Conservation (phyloP, 2,888 invertebrate species). For the Sphaerophoria taeniata region DNA sequence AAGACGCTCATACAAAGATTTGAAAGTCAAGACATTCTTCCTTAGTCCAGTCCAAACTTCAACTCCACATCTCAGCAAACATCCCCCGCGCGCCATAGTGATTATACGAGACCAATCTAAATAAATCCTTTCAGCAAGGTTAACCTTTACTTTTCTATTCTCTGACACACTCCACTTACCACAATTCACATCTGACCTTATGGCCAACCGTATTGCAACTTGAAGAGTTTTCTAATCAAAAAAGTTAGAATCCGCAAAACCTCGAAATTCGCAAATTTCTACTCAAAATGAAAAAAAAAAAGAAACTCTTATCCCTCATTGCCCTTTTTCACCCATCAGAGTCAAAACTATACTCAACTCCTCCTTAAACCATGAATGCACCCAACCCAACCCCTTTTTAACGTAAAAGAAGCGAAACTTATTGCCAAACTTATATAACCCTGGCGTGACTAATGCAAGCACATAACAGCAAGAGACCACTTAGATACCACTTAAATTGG, state of each 20-base stretch:
- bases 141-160: too few species aligned
- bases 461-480: conserved; percentile 22
- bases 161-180: too few species aligned
- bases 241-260: neutral
- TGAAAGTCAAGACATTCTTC: too few species aligned
- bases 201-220: neutral
- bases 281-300: conserved; percentile 21
- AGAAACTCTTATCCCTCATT: conserved; percentile 28
- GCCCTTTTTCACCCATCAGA: conserved; percentile 23
- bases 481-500: conserved; percentile 31
- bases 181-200: too few species aligned
- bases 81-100: too few species aligned
- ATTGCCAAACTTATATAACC: conserved; percentile 34
- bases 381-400: too few species aligned
- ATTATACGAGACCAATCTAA: too few species aligned
- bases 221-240: neutral
- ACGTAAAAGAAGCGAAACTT: neutral
- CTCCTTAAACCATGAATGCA: too few species aligned
- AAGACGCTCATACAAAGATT: too few species aligned
- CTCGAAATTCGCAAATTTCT: conserved; percentile 3
- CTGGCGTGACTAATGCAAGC: conserved; percentile 50
- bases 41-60: too few species aligned
- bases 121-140: too few species aligned
- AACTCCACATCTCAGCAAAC: too few species aligned
- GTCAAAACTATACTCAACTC: conserved; percentile 15